Base-by-base conservation (phyloP, 2,113 vertebrate genomes). In the Rhinopomastus cyanomelas region DNA sequence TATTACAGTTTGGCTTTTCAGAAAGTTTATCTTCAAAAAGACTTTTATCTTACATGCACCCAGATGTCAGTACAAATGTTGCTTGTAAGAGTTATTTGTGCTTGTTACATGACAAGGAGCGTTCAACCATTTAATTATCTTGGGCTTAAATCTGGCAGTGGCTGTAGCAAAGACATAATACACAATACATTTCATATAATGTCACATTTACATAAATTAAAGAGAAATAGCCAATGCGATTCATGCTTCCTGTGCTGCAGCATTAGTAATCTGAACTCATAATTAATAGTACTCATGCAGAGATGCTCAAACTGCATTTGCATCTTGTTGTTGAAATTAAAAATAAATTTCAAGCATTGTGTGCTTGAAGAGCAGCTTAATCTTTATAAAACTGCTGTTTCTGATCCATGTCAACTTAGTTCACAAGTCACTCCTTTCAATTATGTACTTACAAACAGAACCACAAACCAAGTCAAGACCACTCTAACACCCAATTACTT, bases 181-280 rank as follows among this genome's bases (percentile, higher is more conserved):
- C 10, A 44, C 8, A 65, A 66, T 46, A 32, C 16, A 27, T 56
- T 71, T 71, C 34, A 44, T 44, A 34, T 30, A 56, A 27, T 23
- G 3, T 21, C 49, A 16, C 61, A 25, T 65, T 79, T 65, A 51
- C 5, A 16, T 65, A 71, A 53, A 60, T 65, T 42, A 44, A 69
- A 87, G 74, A 15, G 9, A 68, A 60, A 16, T 57, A 79, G 67
- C 56, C 49, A 44, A 72, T 71, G 62, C 80, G 74, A 96, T 49
- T 85, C 59, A 62, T 60, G 13, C 44, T 92, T 26, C 23, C n/a
- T 36, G 30, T 84, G 48, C n/a, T 87, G 67, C 26, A 34, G 34
- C 81, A 93, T 71, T 91, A 93, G 89, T 93, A 73, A 39, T 48
- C 75, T 85, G 14, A 51, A 81, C 91, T 91, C 75, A 62, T 92